Base-by-base conservation (phyloP, 2,797 vertebrate genomes). In the Parotocinclus haroldoi region DNA sequence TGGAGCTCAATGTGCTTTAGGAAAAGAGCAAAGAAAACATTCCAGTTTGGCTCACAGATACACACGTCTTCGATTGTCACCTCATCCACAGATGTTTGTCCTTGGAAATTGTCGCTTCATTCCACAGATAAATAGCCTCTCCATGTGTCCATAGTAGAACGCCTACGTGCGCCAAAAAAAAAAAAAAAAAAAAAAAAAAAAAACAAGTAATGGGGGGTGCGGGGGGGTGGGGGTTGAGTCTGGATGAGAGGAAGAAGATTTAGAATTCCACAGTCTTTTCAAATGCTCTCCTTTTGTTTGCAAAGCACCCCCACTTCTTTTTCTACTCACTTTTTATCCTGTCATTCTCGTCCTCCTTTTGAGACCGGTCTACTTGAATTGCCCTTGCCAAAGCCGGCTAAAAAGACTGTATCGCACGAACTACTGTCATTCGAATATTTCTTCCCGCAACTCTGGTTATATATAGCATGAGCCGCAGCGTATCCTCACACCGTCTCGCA, bases 51-150 rank as follows among this genome's bases (percentile, higher is more conserved):
- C 84, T 85, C 85, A 86, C 80, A 90, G 87, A 88, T 89, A 91
- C 84, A 91, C 75, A 81, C 81, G 84, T 75, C 74, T 76, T 86
- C 70, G 71, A 82, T 81, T 51, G 75, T 85, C 55, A 73, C 80
- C 82, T 87, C 84, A 82, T 85, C 83, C 85, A 83, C 82, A 84
- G 86, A 81, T 73, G 86, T 87, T 91, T 90, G 94, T 93, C 94
- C 93, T 93, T 94, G 91, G 91, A 92, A 91, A 89, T 89, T 82
- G 88, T 88, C 81, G 83, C 84, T 86, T 82, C 87, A 89, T 84
- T 74, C 86, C 79, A 80, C 81, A 71, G 80, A 84, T 85, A 85
- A 86, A 87, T 83, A 76, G 84, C 79, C 80, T 82, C 74, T 77
- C 81, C 81, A 81, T 81, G 81, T 90, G 90, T 87, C 92, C 93